phyloP scores from a whole-genome alignment of 2,113 vertebrate species.

The Chamaea fasciata region DNA sequence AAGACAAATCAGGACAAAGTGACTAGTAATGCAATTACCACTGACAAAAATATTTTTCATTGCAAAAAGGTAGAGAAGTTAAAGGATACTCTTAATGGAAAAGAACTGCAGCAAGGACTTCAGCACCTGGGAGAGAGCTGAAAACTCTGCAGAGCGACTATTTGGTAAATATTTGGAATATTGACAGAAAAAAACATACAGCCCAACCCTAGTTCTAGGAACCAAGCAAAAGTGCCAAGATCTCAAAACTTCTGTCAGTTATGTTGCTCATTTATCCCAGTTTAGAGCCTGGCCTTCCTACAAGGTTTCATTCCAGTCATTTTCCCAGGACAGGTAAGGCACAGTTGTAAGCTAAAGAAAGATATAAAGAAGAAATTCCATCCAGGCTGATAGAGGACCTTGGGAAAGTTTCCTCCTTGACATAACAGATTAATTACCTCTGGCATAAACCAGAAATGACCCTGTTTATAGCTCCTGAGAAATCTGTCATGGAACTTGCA shows the following conservation, averaged over 20 bases:
- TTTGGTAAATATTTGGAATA: background rate
- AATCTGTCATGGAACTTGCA: background rate
- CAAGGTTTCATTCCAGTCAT: background rate
- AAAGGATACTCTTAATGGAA: background rate
- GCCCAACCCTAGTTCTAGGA: background rate
- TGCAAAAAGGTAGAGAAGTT: background rate
- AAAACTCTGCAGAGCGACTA: background rate
- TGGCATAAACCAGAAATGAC: background rate
- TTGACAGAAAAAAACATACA: background rate
- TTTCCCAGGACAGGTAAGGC: background rate
- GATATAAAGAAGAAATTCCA: background rate
- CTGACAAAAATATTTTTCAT: slow-evolving; percentile 45
- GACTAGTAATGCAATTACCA: slow-evolving; percentile 35
- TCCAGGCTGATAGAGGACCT: background rate
- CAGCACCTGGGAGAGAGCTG: background rate
- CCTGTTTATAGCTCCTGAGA: background rate
- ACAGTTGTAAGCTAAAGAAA: background rate
- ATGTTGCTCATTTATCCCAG: background rate
- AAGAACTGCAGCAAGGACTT: background rate
- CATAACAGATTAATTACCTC: background rate
- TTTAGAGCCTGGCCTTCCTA: background rate
- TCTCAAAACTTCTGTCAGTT: background rate
- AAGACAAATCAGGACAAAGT: slow-evolving; percentile 22
- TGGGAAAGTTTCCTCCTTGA: background rate
- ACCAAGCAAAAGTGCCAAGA: background rate